Evolutionary conservation across 2,888 invertebrate genomes (phyloP).

Genomic region (Epinotia bilunana): DNA sequence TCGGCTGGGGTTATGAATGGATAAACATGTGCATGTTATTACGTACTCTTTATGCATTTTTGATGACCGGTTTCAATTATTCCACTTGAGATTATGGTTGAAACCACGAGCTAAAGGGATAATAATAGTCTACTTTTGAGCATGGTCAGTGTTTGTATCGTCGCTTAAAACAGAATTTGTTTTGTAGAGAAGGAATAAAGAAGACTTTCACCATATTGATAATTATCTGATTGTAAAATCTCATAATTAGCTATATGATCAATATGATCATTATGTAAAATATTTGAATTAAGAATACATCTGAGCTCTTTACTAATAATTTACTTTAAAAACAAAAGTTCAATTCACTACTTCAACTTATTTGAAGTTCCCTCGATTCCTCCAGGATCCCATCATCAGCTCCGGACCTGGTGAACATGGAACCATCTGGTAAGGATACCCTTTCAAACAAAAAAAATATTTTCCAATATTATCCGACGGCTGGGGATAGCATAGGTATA

Average conservation of each 20-base stretch:
- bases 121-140: neutral
- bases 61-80: slow-evolving; percentile 22
- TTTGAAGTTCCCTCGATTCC: no score
- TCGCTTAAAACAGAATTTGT: neutral
- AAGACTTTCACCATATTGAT: no score
- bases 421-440: no score
- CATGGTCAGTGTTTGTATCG: neutral
- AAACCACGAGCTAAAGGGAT: neutral
- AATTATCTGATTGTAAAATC: no score
- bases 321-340: no score
- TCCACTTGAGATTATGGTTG: neutral
- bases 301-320: neutral
- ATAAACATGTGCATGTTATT: slow-evolving; percentile 2
- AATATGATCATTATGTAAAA: neutral
- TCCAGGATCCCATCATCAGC: no score
- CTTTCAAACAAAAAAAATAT: no score
- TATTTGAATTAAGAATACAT: neutral
- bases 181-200: neutral
- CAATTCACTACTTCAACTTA: no score
- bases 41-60: slow-evolving; percentile 8
- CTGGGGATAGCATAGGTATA: no score
- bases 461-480: no score
- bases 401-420: no score
- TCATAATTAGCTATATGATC: no score
- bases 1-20: slow-evolving; percentile 22